A percentile compares a stretch with the other conserved stretches of the same genome.
These are phyloP conservation scores for Mastomys natalensis DNA, from an alignment of 2,113 vertebrate genomes.

Conservation along the genomic window DNA sequence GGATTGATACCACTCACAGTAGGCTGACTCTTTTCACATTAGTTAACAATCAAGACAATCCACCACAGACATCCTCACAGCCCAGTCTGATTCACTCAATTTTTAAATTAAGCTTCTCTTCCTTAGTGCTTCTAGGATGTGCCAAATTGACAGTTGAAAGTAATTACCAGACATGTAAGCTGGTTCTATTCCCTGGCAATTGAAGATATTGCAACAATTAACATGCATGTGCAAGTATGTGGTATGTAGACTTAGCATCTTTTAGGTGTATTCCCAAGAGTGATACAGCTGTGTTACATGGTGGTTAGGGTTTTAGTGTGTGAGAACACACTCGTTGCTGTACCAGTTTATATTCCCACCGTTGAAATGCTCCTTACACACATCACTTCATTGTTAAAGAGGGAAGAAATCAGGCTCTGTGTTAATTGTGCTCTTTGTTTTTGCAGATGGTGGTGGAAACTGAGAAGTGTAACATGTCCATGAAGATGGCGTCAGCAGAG, in stretches of 20 bases:
- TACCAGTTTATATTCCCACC: not conserved
- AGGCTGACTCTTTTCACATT: not conserved
- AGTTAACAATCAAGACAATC: not conserved
- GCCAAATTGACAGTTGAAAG: not conserved
- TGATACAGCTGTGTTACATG: not conserved
- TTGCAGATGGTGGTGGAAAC: conserved; percentile 94
- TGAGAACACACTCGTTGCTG: not conserved
- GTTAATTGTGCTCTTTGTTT: conserved; percentile 11
- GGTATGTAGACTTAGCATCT: too few species aligned
- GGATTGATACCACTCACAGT: not conserved
- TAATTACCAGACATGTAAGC: not conserved
- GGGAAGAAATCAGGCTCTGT: fast-evolving
- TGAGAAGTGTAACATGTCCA: conserved; percentile 92
- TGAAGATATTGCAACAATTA: not conserved
- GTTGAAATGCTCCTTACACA: not conserved
- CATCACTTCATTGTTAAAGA: not conserved
- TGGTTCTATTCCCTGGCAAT: not conserved
- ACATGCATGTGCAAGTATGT: not conserved
- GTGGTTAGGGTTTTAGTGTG: not conserved
- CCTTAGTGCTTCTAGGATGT: not conserved
- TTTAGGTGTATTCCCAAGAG: not conserved
- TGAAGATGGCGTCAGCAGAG: conserved; percentile 93
- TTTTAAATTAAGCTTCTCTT: not conserved
- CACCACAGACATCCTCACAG: not conserved
- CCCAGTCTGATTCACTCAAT: not conserved